These are phyloP conservation scores for Conus canariensis DNA, from an alignment of 2,888 invertebrate species.

Conservation along the genomic window DNA sequence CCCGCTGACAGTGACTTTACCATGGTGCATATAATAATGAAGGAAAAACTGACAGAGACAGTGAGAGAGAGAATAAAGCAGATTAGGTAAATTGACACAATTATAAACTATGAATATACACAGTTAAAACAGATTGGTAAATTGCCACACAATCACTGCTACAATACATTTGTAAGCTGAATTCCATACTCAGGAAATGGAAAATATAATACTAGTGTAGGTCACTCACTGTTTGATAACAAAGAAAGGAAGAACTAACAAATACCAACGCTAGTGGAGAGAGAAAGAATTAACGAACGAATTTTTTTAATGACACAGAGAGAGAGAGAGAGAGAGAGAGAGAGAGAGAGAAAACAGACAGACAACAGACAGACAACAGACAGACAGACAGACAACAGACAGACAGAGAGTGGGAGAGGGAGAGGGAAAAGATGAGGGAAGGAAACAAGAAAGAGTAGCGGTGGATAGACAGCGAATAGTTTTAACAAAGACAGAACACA, in stretches of 20 bases:
- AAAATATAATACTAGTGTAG: too few relatives aligned
- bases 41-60: background rate
- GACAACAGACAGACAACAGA: background rate
- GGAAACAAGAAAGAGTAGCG: background rate
- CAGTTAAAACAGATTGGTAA: too few relatives aligned
- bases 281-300: too few relatives aligned
- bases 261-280: background rate
- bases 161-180: too few relatives aligned
- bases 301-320: too few relatives aligned
- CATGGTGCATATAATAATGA: background rate
- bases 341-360: conserved; percentile 19
- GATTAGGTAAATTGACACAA: too few relatives aligned
- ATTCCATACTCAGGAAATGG: too few relatives aligned
- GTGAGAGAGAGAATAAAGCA: background rate
- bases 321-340: conserved; percentile 29
- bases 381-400: background rate
- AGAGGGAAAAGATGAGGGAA: background rate
- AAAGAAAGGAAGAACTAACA: too few relatives aligned
- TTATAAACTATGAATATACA: too few relatives aligned
- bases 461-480: too few relatives aligned
- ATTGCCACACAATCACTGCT: too few relatives aligned
- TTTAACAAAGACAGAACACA: background rate
- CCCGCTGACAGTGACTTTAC: background rate
- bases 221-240: too few relatives aligned
- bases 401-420: conserved; percentile 10